These are phyloP conservation scores for Syngnathus typhle DNA, from an alignment of 2,113 vertebrate species.

Conservation along the genomic window DNA sequence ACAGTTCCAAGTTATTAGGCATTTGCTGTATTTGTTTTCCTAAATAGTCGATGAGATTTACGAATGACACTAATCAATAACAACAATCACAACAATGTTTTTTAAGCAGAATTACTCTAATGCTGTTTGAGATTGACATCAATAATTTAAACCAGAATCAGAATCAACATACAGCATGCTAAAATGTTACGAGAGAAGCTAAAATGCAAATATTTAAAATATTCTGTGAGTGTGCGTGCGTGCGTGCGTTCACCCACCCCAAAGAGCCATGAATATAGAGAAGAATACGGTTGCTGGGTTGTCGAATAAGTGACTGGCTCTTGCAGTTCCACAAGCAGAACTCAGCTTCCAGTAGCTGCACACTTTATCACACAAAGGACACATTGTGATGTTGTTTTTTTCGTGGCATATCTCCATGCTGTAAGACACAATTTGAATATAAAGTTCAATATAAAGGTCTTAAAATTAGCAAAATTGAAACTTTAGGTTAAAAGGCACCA, in stretches of 20 bases:
- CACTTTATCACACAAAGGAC: constrained; percentile 87
- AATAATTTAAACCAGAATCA: too few relatives aligned
- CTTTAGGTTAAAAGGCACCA: not conserved
- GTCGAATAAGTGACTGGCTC: constrained; percentile 95
- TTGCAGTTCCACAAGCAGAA: constrained; percentile 85
- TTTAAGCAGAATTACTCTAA: too few relatives aligned
- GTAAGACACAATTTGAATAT: constrained; percentile 21
- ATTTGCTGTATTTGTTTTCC: too few relatives aligned
- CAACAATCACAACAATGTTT: too few relatives aligned
- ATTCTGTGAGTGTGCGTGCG: not conserved
- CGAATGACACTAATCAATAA: too few relatives aligned
- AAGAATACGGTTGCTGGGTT: constrained; percentile 98
- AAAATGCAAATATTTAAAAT: too few relatives aligned
- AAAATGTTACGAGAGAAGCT: too few relatives aligned
- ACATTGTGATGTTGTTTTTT: constrained; percentile 92
- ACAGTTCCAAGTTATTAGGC: too few relatives aligned
- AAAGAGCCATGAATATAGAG: constrained; percentile 96
- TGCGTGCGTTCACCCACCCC: constrained; percentile 76
- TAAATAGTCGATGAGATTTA: too few relatives aligned
- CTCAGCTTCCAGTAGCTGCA: constrained; percentile 97
- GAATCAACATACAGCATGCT: too few relatives aligned
- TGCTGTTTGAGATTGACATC: too few relatives aligned
- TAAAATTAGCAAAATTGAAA: not conserved
- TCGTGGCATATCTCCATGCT: constrained; percentile 98
- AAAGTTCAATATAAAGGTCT: not conserved